phyloP scores from a whole-genome alignment of 1,140 invertebrate species.

The Heliothis virescens region DNA sequence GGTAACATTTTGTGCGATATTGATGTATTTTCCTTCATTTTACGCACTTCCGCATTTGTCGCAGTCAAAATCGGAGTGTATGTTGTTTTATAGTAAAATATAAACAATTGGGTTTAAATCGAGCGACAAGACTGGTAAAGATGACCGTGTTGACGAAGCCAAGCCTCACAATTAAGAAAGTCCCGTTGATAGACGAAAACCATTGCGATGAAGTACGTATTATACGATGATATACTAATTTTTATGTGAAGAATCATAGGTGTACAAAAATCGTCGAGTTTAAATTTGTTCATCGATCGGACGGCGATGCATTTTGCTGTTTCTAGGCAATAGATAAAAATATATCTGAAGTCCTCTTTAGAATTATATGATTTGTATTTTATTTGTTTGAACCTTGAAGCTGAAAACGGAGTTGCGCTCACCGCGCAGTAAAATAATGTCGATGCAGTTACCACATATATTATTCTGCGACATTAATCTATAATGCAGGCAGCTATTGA shows the following conservation, averaged over 20 bases:
- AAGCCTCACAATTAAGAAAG: constrained; percentile 59
- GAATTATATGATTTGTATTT: not conserved
- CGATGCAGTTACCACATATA: not conserved
- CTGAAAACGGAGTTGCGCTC: not conserved
- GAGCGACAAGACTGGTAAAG: constrained; percentile 26
- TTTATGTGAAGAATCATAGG: not conserved
- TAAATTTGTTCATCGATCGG: constrained; percentile 20
- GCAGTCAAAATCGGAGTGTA: constrained; percentile 21
- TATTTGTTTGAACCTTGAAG: not conserved
- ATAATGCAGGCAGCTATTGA: constrained; percentile 31
- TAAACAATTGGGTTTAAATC: constrained; percentile 4
- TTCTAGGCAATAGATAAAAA: not conserved
- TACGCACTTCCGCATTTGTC: constrained; percentile 46
- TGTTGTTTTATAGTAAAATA: constrained; percentile 27
- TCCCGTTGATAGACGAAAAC: constrained; percentile 54
- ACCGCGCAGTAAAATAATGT: constrained; percentile 1
- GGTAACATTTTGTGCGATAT: constrained; percentile 38
- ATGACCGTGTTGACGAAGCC: constrained; percentile 73
- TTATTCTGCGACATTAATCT: not conserved
- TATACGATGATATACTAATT: not conserved
- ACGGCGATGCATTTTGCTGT: not conserved
- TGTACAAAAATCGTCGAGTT: not conserved
- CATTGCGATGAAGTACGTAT: constrained; percentile 63
- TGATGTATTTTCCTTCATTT: constrained; percentile 48
- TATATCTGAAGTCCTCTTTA: not conserved